phyloP scores from a whole-genome alignment of 2,888 invertebrate species.

The Oeneis ivallda region DNA sequence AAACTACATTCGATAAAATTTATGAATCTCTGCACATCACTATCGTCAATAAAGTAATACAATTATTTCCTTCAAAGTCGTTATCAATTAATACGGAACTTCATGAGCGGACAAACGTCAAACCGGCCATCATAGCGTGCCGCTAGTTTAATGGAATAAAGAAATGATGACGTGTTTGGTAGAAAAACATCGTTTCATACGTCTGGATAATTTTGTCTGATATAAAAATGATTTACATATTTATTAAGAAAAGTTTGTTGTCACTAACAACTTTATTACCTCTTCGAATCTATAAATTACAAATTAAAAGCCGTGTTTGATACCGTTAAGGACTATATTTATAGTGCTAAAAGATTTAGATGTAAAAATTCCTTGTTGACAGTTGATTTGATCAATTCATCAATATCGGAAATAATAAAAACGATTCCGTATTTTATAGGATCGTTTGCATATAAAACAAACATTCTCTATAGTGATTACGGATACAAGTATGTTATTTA shows the following conservation, averaged over 20 bases:
- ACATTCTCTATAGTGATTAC: background rate
- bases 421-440: constrained; percentile 9
- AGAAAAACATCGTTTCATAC: no score
- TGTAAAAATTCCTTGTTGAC: constrained; percentile 15
- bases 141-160: no score
- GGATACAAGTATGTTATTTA: background rate
- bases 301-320: constrained; percentile 26
- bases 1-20: no score
- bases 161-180: no score
- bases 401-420: constrained; percentile 10
- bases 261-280: constrained; percentile 21
- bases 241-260: background rate
- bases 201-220: no score
- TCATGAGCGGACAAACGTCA: no score
- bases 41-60: no score
- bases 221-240: no score
- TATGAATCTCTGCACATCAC: no score
- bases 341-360: constrained; percentile 5
- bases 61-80: no score
- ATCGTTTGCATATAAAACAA: constrained; percentile 18
- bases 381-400: constrained; percentile 23
- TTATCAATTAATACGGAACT: no score
- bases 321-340: constrained; percentile 25
- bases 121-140: no score
- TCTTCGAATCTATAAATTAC: constrained; percentile 26